Evolutionary conservation across 2,113 vertebrate species (phyloP).

Genomic region (Epinephelus moara): DNA sequence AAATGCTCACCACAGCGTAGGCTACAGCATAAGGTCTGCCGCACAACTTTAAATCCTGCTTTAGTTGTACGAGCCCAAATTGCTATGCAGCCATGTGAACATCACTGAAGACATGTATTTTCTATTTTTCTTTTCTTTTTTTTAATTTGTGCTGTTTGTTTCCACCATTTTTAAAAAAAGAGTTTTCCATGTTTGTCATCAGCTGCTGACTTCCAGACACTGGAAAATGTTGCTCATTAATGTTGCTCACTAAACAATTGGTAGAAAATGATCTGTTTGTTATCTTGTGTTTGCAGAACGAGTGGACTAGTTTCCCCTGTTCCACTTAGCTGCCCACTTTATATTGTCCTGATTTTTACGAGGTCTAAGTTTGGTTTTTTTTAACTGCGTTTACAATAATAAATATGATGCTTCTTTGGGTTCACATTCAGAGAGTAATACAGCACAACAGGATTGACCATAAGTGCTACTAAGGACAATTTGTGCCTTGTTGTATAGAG

Average conservation of each 20-base stretch:
- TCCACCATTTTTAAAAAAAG: not conserved
- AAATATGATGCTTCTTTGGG: not conserved
- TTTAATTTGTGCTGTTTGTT: not conserved
- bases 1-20: no score
- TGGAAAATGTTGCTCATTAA: not conserved
- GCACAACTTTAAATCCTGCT: no score
- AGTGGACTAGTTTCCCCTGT: slow-evolving; percentile 31
- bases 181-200: not conserved
- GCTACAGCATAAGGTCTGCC: no score
- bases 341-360: slow-evolving; percentile 18
- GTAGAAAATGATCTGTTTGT: slow-evolving; percentile 22
- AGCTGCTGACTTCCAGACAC: not conserved
- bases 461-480: not conserved
- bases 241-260: not conserved
- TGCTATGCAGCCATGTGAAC: not conserved
- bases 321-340: slow-evolving; percentile 29
- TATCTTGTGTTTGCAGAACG: slow-evolving; percentile 16
- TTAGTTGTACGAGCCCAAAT: not conserved
- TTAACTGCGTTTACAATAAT: not conserved
- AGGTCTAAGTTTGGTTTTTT: slow-evolving; percentile 6
- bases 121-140: not conserved
- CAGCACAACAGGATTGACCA: not conserved
- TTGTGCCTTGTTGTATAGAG: not conserved
- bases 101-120: not conserved
- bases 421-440: not conserved